Conservation (phyloP, 2,113 vertebrate species). For the Syrrhaptes paradoxus region DNA sequence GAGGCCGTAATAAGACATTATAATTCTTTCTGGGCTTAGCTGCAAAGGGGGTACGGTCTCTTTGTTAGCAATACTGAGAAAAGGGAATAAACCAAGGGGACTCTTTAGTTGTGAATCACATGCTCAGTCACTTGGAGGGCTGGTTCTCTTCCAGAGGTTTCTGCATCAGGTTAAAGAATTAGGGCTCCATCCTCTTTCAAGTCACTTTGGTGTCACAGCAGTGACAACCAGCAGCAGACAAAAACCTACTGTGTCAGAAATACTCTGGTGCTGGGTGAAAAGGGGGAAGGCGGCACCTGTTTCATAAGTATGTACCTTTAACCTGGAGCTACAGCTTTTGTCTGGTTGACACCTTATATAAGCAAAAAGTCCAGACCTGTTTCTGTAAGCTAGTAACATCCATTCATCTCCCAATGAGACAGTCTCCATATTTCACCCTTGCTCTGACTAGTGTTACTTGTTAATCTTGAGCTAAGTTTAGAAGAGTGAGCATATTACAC, state of each 20-base stretch:
- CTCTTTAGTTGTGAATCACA: rapidly evolving
- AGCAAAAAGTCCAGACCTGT: conserved; percentile 5
- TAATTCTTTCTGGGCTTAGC: neutral
- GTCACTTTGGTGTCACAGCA: neutral
- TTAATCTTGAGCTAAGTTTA: conserved; percentile 2
- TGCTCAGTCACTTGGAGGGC: neutral
- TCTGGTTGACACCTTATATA: neutral
- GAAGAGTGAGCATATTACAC: neutral
- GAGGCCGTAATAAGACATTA: neutral
- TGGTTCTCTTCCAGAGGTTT: neutral
- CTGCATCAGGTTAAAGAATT: neutral
- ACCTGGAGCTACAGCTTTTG: conserved; percentile 8
- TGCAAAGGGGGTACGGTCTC: neutral
- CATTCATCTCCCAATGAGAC: neutral
- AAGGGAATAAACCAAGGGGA: neutral
- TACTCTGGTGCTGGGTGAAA: neutral
- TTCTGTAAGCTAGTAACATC: neutral
- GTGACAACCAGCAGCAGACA: neutral
- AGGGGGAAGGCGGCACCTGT: neutral
- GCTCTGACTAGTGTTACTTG: neutral
- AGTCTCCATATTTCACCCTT: neutral
- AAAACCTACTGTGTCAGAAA: neutral
- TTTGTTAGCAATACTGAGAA: neutral
- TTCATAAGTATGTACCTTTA: neutral
- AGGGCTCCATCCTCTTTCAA: neutral